Conservation (phyloP, 64 coral and sea anemone species). For the Cladopsammia gracilis region DNA sequence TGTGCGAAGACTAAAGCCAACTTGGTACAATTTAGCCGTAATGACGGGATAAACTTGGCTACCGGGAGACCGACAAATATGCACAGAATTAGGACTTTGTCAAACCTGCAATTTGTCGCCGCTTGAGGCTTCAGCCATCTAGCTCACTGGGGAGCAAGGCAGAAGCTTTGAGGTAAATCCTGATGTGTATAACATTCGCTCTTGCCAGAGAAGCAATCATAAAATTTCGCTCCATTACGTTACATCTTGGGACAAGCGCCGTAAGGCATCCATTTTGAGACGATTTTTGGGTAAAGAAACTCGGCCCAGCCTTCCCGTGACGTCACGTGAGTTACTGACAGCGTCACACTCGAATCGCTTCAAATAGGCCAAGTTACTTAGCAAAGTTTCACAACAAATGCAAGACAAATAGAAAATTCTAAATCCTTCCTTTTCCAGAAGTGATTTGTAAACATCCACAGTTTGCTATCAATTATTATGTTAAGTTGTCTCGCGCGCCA, state of each 20-base stretch:
- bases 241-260: constrained; percentile 8
- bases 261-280: constrained; percentile 88
- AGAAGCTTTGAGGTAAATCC: constrained; percentile 60
- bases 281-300: constrained; percentile 43
- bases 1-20: background rate
- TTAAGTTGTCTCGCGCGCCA: background rate
- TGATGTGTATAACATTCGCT: constrained; percentile 60
- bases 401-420: background rate
- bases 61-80: constrained; percentile 26
- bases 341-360: constrained; percentile 10
- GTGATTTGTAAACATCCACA: constrained; percentile 19
- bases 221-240: constrained; percentile 73
- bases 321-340: constrained; percentile 73
- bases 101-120: constrained; percentile 74
- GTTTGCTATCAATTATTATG: background rate
- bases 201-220: constrained; percentile 24
- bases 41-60: constrained; percentile 47
- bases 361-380: constrained; percentile 32
- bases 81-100: constrained; percentile 14
- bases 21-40: constrained; percentile 35
- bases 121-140: constrained; percentile 83
- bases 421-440: constrained; percentile 8
- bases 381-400: background rate
- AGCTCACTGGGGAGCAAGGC: constrained; percentile 75
- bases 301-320: constrained; percentile 87